Evolutionary conservation across 1,140 invertebrate genomes (phyloP).

Genomic region (Conopomorpha cramerella): DNA sequence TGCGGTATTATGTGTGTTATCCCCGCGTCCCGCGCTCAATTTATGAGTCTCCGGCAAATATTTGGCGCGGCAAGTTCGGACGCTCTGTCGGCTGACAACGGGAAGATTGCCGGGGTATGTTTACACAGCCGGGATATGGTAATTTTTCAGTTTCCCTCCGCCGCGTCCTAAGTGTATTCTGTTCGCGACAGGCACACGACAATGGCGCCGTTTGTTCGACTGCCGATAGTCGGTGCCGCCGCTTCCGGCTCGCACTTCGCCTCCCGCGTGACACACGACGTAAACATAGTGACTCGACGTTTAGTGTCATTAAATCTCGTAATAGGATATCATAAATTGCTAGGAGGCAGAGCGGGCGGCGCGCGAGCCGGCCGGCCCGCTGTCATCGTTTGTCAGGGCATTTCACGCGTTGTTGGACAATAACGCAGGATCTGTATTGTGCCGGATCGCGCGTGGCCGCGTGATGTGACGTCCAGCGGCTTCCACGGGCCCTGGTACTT

Average conservation of each 20-base stretch:
- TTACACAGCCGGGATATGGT: conserved; percentile 38
- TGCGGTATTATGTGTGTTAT: conserved; percentile 56
- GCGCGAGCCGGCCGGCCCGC: conserved; percentile 28
- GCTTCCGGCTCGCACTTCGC: no score
- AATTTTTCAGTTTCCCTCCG: conserved; percentile 25
- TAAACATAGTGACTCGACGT: conserved; percentile 22
- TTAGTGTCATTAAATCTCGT: conserved; percentile 52
- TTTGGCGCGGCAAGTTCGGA: conserved; percentile 46
- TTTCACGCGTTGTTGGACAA: conserved; percentile 58
- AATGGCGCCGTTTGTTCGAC: neutral
- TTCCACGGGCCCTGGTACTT: conserved; percentile 16
- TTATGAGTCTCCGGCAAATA: conserved; percentile 56
- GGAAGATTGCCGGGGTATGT: conserved; percentile 48
- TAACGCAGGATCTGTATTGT: conserved; percentile 32
- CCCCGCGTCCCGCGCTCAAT: conserved; percentile 45
- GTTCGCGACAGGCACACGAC: conserved; percentile 9
- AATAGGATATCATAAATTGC: conserved; percentile 57
- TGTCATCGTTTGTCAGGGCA: conserved; percentile 57
- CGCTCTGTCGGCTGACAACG: conserved; percentile 41
- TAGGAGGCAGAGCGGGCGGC: conserved; percentile 17
- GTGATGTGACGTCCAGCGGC: conserved; percentile 30
- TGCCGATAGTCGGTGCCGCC: no score
- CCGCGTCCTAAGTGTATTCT: conserved; percentile 18
- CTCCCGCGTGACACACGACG: conserved; percentile 14
- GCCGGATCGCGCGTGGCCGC: conserved; percentile 16